These are phyloP conservation scores for Anastatus disparis DNA, from an alignment of 1,140 invertebrate genomes.

Conservation along the genomic window DNA sequence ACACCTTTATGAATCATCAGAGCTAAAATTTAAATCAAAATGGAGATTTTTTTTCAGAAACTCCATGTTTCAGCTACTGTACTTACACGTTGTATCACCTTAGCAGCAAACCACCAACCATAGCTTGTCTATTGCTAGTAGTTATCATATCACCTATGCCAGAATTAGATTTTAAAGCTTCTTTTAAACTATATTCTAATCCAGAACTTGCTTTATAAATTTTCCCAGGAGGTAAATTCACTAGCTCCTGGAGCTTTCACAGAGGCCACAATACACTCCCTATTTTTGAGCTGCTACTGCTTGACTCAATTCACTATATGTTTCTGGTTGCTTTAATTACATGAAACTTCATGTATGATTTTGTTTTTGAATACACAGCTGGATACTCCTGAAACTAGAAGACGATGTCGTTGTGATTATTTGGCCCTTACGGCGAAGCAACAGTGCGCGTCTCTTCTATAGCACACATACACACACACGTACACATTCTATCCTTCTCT, in stretches of 20 bases:
- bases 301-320: too few species aligned
- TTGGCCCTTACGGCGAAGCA: not conserved
- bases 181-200: too few species aligned
- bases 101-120: not conserved
- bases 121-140: not conserved
- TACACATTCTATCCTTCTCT: not conserved
- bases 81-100: slow-evolving; percentile 38
- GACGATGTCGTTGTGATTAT: not conserved
- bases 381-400: too few species aligned
- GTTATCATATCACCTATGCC: slow-evolving; percentile 23
- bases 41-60: slow-evolving; percentile 41
- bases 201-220: too few species aligned
- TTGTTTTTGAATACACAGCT: too few species aligned
- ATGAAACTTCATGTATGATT: too few species aligned
- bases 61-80: slow-evolving; percentile 41
- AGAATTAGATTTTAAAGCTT: too few species aligned
- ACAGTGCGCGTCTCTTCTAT: slow-evolving; percentile 31
- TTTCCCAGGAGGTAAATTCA: too few species aligned
- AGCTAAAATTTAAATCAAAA: slow-evolving; percentile 30
- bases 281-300: too few species aligned
- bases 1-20: slow-evolving; percentile 13
- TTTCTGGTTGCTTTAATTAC: too few species aligned
- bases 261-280: too few species aligned
- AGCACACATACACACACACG: slow-evolving; percentile 19
- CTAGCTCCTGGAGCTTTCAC: too few species aligned